These are phyloP conservation scores for Jaculus jaculus DNA, from an alignment of 2,113 vertebrate genomes.

Conservation along the genomic window DNA sequence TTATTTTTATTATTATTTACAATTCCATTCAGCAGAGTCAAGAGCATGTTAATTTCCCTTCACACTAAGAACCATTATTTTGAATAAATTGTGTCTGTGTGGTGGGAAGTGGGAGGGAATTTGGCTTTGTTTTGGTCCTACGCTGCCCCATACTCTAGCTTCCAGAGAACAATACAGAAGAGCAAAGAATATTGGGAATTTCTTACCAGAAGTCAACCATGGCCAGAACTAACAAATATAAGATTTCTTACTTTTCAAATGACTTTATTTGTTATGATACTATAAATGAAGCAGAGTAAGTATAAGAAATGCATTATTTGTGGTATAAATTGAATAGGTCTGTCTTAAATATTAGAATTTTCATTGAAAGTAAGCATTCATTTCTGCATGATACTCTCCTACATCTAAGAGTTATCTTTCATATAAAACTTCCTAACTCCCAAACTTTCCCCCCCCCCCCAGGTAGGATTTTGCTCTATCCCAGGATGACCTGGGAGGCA, in stretches of 20 bases:
- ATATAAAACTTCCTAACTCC: not conserved
- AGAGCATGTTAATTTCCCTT: not conserved
- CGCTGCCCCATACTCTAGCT: not conserved
- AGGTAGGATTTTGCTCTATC: too few relatives aligned
- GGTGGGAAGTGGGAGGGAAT: too few relatives aligned
- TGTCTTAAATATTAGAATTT: not conserved
- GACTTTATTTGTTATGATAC: not conserved
- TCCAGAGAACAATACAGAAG: not conserved
- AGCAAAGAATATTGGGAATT: not conserved
- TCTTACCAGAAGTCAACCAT: not conserved
- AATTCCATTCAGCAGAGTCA: not conserved
- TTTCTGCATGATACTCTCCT: not conserved
- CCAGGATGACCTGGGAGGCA: too few relatives aligned
- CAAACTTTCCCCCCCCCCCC: too few relatives aligned
- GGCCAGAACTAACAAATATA: not conserved
- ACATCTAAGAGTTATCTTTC: not conserved
- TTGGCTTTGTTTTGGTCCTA: too few relatives aligned
- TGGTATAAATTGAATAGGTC: not conserved
- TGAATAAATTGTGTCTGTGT: not conserved
- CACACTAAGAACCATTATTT: not conserved
- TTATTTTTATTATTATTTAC: not conserved
- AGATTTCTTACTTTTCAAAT: not conserved
- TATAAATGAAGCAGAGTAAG: not conserved
- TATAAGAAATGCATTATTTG: not conserved
- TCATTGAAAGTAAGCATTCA: not conserved